phyloP scores from a whole-genome alignment of 2,888 invertebrate genomes.

The Xestobium rufovillosum region DNA sequence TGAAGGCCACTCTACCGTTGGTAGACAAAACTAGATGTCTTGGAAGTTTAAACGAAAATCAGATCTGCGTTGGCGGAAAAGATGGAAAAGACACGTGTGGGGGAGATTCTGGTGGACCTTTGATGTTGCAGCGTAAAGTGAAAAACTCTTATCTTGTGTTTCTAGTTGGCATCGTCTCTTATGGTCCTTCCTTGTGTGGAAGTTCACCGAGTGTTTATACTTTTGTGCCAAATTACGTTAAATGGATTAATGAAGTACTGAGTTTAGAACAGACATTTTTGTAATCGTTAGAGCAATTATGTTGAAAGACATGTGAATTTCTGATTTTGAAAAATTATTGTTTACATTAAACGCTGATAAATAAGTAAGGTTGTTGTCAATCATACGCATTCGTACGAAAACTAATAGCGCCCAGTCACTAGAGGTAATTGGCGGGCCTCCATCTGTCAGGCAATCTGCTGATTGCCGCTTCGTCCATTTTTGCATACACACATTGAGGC shows the following conservation, averaged over 20 bases:
- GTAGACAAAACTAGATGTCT: constrained; percentile 22
- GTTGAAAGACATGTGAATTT: too few species aligned
- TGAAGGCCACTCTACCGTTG: constrained; percentile 24
- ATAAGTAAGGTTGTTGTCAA: too few species aligned
- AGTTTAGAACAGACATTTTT: background rate
- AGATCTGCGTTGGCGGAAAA: constrained; percentile 65
- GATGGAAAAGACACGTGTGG: constrained; percentile 61
- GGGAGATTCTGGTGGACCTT: constrained; percentile 72
- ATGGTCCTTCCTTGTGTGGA: constrained; percentile 58
- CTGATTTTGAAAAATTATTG: too few species aligned
- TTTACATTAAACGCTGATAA: too few species aligned
- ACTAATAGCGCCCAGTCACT: too few species aligned
- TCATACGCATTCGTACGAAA: too few species aligned
- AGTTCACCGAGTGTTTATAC: constrained; percentile 65
- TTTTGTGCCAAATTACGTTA: constrained; percentile 50
- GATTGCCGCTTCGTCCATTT: too few species aligned
- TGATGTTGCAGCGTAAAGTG: constrained; percentile 49
- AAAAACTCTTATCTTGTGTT: constrained; percentile 48
- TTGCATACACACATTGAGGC: too few species aligned
- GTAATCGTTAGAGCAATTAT: constrained; percentile 17
- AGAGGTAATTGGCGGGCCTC: too few species aligned
- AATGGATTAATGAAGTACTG: constrained; percentile 51
- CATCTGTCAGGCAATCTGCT: too few species aligned
- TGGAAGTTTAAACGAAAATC: constrained; percentile 43
- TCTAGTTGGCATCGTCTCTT: constrained; percentile 58